These are phyloP conservation scores for Notarius quadriscutis DNA, from an alignment of 2,113 vertebrate species.

Conservation along the genomic window DNA sequence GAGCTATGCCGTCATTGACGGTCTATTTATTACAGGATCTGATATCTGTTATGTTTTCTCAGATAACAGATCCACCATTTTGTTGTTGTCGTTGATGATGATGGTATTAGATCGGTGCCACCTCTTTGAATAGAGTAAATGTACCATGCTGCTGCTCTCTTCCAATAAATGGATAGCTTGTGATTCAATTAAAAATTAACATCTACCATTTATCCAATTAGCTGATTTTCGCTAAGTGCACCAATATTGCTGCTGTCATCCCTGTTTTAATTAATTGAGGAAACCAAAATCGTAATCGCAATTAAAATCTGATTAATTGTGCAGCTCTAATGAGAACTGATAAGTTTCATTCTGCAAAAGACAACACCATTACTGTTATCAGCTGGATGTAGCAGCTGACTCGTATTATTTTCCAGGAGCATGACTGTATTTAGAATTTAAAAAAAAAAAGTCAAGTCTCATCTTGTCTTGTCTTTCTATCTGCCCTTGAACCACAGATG, in stretches of 20 bases:
- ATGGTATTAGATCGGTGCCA: neutral
- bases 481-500: conserved; percentile 72
- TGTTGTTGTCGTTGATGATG: neutral
- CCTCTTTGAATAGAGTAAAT: neutral
- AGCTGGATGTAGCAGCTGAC: neutral
- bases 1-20: too few relatives aligned
- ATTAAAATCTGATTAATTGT: neutral
- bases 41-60: neutral
- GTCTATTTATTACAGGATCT: neutral
- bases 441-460: neutral
- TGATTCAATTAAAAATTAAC: neutral
- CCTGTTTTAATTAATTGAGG: neutral
- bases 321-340: neutral
- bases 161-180: neutral
- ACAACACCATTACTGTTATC: neutral
- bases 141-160: neutral
- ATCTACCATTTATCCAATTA: neutral
- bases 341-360: neutral
- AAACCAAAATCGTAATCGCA: neutral
- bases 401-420: neutral
- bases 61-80: neutral
- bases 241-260: neutral
- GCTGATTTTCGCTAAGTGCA: neutral
- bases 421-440: neutral
- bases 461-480: neutral